Evolutionary conservation across 2,113 vertebrate species (phyloP), one percentile per base, ranked within the genome.

Genomic region (Zingel zingel): DNA sequence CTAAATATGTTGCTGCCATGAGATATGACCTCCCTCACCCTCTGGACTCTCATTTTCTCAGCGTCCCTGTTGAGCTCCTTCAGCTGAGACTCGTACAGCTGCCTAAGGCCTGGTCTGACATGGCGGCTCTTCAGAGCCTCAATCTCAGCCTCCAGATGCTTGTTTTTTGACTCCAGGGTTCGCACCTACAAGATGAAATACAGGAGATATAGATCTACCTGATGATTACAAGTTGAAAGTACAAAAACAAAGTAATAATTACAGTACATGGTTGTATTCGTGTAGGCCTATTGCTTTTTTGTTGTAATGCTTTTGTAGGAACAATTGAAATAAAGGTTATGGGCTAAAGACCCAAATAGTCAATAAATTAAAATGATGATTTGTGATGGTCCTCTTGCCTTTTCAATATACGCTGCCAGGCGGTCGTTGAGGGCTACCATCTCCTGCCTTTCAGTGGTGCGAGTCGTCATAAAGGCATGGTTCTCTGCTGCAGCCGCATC

Each of bases 351-450:
- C 25, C 2, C 4, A 33, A 21, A 69, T 3, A n/a, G 19, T 57
- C n/a, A 58, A 56, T 14, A 68, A 19, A 27, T 5, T 1, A 47
- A 53, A 4, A 51, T 11, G 0, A 74, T 3, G 4, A 59, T 66
- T 67, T 59, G 2, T 23, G 47, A 21, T 48, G 15, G 2, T 27
- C 0, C 9, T 72, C 89, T 88, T 89, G 83, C 93, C 91, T 95
- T 95, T 89, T 95, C 94, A 6, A 94, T 93, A 67, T 95, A 96
- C 5, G 64, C 85, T 4, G 95, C 95, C 86, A 96, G 85, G 1
- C 94, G 93, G 79, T 96, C 96, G 18, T 96, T 95, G 48, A 97
- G 93, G 30, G 81, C 78, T 2, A 96, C 76, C 92, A 95, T 84
- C 84, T 95, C 89, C 80, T 92, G 86, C 43, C 93, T 95, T 81